phyloP scores from a whole-genome alignment of 2,888 invertebrate species.

The Colostygia pectinataria region DNA sequence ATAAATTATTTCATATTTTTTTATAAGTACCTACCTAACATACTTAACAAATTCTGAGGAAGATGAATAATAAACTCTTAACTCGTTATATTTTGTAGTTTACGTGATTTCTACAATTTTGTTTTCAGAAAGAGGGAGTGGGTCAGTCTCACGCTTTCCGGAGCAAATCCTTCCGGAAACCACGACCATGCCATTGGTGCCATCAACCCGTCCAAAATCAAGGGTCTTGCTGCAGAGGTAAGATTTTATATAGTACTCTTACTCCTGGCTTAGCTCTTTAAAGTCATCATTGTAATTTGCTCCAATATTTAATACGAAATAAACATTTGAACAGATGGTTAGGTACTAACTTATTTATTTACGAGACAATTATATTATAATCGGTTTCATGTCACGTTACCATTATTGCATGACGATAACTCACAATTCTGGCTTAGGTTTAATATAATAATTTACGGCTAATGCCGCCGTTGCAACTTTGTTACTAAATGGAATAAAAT shows the following conservation, averaged over 20 bases:
- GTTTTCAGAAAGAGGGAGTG: constrained; percentile 86
- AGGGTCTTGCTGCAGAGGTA: constrained; percentile 91
- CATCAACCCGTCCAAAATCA: constrained; percentile 89
- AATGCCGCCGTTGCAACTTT: constrained; percentile 9
- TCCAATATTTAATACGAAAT: too few species aligned
- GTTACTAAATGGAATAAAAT: background rate
- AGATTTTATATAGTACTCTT: too few species aligned
- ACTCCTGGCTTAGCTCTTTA: too few species aligned
- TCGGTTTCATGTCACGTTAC: constrained; percentile 36
- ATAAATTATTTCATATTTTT: too few species aligned
- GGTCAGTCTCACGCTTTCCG: constrained; percentile 89
- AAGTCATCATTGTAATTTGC: too few species aligned
- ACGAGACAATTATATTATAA: background rate
- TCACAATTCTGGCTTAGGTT: constrained; percentile 11
- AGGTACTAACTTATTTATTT: background rate
- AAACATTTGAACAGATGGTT: too few species aligned
- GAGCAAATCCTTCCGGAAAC: constrained; percentile 88
- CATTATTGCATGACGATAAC: constrained; percentile 10
- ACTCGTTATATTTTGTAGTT: background rate
- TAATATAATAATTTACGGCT: constrained; percentile 10
- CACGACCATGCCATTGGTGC: constrained; percentile 90
- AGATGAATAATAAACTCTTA: too few species aligned
- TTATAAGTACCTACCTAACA: too few species aligned
- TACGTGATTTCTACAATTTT: constrained; percentile 38
- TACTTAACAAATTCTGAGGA: too few species aligned